Evolutionary conservation across 2,888 invertebrate genomes (phyloP).

Genomic region (Nycteola revayana): DNA sequence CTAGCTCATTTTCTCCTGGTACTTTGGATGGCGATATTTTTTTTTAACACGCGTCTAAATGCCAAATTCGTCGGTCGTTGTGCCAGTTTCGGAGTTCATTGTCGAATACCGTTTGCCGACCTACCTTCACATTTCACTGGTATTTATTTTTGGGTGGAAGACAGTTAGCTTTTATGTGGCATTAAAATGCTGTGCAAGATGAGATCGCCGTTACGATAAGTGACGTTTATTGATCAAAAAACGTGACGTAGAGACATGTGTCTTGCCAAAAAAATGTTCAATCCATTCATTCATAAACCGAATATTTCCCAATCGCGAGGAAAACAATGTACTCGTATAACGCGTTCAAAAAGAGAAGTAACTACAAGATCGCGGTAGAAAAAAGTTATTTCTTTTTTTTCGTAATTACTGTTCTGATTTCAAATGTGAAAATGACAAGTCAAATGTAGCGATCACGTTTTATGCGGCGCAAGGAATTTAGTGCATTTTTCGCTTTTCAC

Average conservation of each 20-base stretch:
- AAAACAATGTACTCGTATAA: constrained; percentile 4
- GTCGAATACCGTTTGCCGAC: constrained; percentile 75
- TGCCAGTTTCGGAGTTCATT: constrained; percentile 64
- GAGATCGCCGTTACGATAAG: constrained; percentile 58
- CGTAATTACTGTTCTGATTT: too few relatives aligned
- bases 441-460: too few relatives aligned
- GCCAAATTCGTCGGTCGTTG: constrained; percentile 64
- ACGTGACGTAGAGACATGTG: constrained; percentile 35
- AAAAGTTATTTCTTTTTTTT: too few relatives aligned
- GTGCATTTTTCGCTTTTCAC: too few relatives aligned
- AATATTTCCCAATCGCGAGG: constrained; percentile 23
- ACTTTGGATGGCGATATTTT: constrained; percentile 51
- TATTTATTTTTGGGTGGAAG: constrained; percentile 64
- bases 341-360: not conserved
- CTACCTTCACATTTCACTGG: constrained; percentile 75
- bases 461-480: too few relatives aligned
- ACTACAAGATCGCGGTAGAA: too few relatives aligned
- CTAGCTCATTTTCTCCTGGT: constrained; percentile 70
- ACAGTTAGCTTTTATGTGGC: constrained; percentile 74
- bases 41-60: constrained; percentile 61
- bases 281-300: constrained; percentile 31
- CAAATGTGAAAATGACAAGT: too few relatives aligned
- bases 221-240: constrained; percentile 34
- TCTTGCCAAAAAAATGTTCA: constrained; percentile 3
- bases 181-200: constrained; percentile 69